Conservation (phyloP, 2,888 invertebrate genomes). For the Noctuana brunneofusca region DNA sequence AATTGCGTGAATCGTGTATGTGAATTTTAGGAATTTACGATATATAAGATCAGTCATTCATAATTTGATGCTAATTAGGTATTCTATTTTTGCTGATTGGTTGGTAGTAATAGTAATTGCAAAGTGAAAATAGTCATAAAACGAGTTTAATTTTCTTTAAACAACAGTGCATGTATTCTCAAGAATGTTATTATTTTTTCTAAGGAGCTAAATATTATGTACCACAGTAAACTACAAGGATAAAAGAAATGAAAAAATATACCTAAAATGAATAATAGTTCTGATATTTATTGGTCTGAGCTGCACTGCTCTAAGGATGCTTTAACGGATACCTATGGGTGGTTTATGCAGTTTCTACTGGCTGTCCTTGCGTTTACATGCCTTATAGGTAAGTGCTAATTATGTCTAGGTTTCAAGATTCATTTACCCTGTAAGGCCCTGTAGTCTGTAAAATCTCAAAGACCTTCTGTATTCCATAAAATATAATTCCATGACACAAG, state of each 20-base stretch:
- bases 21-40: too few relatives aligned
- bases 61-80: too few relatives aligned
- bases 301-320: slow-evolving; percentile 87
- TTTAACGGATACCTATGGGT: slow-evolving; percentile 88
- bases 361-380: slow-evolving; percentile 88
- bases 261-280: slow-evolving; percentile 66
- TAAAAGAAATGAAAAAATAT: slow-evolving; percentile 52
- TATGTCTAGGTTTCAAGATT: slow-evolving; percentile 5
- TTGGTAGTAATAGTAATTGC: too few relatives aligned
- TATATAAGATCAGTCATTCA: too few relatives aligned
- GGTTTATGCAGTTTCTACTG: slow-evolving; percentile 87
- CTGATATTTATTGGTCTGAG: slow-evolving; percentile 72
- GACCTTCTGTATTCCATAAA: neutral
- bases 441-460: neutral
- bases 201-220: slow-evolving; percentile 5
- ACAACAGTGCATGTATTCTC: neutral
- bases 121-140: too few relatives aligned
- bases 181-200: neutral
- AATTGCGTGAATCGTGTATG: too few relatives aligned
- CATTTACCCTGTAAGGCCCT: neutral
- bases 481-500: neutral
- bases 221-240: neutral
- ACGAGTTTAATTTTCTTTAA: neutral
- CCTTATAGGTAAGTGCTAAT: slow-evolving; percentile 84
- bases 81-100: too few relatives aligned